Base-by-base conservation (phyloP, 2,888 invertebrate species). In the Hemaris fuciformis region DNA sequence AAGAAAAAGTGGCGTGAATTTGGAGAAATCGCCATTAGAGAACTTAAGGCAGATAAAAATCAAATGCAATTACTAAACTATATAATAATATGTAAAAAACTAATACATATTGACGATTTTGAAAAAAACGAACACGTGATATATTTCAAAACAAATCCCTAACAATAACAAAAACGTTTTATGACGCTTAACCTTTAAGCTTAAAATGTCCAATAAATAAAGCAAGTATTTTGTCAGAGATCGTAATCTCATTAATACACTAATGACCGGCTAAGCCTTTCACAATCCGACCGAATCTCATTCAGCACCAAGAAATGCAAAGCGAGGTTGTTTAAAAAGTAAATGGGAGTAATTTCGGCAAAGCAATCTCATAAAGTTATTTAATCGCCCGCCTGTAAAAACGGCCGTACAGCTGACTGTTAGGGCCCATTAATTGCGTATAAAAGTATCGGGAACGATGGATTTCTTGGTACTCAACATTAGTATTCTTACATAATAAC, bases 261-360 rank as follows among this genome's bases (percentile, higher is more conserved):
- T 20, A 53, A 20, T 31, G 31, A 53, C 18, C 31, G 27, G 20
- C 53, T 31, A 53, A 53, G 48, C 48, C 53, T 27, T 53, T 53
- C 18, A 15, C 31, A 53, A 53, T 18, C 53, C 27, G n/a, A n/a
- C 41, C 20, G 23, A 43, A 59, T 8, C 42, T 60, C 10, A 25
- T 48, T 25, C 22, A 1, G 18, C 13, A 15, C 13, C 46, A 57
- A 38, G n/a, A 48, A 58, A 59, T 42, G 41, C 58, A 58, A 59
- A 43, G 15, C n/a, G 27, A 62, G 65, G 70, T 66, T 45, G 66
- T 65, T 42, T 63, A 65, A 62, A 43, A 57, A 58, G 46, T 22
- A 60, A 60, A 60, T 60, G 60, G 60, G 23, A 43, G 60, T 60
- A 60, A 60, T 60, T 60, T 60, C 60, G 53, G 34, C 6, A 38